Base-by-base conservation (phyloP, 1,140 invertebrate genomes). In the Saccostrea glomerata region DNA sequence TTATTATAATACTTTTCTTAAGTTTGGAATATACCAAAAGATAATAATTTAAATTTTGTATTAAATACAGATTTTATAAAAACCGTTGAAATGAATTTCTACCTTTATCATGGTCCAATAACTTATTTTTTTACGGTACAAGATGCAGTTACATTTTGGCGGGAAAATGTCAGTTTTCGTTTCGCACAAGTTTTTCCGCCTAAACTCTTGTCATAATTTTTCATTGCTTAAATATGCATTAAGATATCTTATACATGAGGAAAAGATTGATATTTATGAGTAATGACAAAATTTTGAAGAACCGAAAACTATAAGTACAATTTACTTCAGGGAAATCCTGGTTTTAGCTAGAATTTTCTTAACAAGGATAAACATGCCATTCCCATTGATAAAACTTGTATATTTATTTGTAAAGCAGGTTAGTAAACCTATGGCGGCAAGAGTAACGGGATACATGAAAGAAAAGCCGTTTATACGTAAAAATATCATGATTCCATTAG, bases 371-470 rank as follows among this genome's bases (percentile, higher is more conserved):
- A 36, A 9, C 23, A 77, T 77, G 70, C 70, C 70, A 3, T 77
- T 77, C 70, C 70, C 70, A 30, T 30, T 77, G 23, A 77, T 77
- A 30, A 77, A 77, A 36, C 70, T 77, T 15, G 70, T 77, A 36
- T 77, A 77, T 77, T 77, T 77, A 77, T 77, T 77, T 77, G 25
- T 13, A 4, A 77, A 77, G 30, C 70, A 77, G 25, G 25, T 77
- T 36, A 77, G 70, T 77, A 77, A 77, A 77, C 70, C 70, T 25
- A 3, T 77, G 13, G 70, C 70, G 13, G 2, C 70, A 12, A 77
- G 70, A 17, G 12, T 30, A 36, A 77, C 70, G 15, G 15, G 25
- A 0, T 77, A 77, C 12, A 77, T 77, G 70, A 77, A 77, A 77
- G 70, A 77, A 40, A 77, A 77, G 23, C 23, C 23, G 5, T 36